Base-by-base conservation (phyloP, 2,113 vertebrate genomes). In the Eidolon helvum region DNA sequence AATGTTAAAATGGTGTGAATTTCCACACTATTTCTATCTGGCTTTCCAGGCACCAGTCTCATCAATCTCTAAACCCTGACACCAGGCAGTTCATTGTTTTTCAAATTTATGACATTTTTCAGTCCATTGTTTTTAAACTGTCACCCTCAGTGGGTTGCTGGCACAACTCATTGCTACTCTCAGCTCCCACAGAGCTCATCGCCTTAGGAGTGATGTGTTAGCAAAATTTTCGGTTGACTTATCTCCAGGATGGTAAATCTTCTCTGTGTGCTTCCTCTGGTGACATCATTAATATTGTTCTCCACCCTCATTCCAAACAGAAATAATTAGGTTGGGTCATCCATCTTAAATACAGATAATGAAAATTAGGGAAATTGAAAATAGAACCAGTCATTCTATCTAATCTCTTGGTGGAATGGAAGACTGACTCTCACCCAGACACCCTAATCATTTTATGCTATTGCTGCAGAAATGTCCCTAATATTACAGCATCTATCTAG, bases 81-180 rank as follows among this genome's bases (percentile, higher is more conserved):
- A 96, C 93, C 86, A 95, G 63, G 82, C 91, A 93, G 96, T 97
- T 97, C 94, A 96, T 95, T 97, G 95, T 96, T 98, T 97, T 96
- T 96, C 93, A 98, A 96, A 98, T 97, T 95, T 96, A 91, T 7
- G n/a, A 87, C 93, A 97, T 96, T 97, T 98, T 97, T 97, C 97
- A 97, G 97, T 77, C 68, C 77, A 96, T 87, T 96, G 97, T 98
- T 97, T 97, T 89, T 93, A 94, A 97, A 97, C 97, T 90, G 93
- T 97, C 97, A 96, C 88, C 94, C 95, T 96, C 88, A 77, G 94
- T 96, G 88, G 95, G 97, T 85, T 93, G 88, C 97, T 96, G 91
- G 95, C 94, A 96, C 97, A 96, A 92, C 87, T 90, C 92, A 94
- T 85, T 92, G 94, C 90, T 75, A 79, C 92, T 84, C 91, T 97